phyloP scores from a whole-genome alignment of 2,888 invertebrate genomes.

The Hermaeophaga mercurialis region DNA sequence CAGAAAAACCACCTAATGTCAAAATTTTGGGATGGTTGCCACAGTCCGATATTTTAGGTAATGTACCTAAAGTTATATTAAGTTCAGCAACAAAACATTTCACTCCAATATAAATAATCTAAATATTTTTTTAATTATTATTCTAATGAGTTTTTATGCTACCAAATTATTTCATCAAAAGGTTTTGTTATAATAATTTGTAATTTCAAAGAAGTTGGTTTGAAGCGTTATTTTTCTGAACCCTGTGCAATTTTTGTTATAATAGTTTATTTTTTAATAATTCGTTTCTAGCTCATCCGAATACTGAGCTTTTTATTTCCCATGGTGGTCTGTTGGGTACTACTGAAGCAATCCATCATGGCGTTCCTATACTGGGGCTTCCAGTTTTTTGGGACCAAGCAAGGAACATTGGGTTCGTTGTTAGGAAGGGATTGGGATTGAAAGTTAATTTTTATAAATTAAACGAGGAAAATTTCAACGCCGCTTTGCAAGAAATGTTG shows the following conservation, averaged over 20 bases:
- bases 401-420: conserved; percentile 8
- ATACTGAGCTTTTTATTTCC: conserved; percentile 22
- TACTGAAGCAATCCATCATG: conserved; percentile 18
- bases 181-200: no score
- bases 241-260: not conserved
- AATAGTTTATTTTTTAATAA: not conserved
- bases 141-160: not conserved
- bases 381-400: conserved; percentile 21
- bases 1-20: conserved; percentile 53
- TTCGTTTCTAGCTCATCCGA: conserved; percentile 21
- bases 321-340: conserved; percentile 22
- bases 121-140: not conserved
- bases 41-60: conserved; percentile 48
- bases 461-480: conserved; percentile 1
- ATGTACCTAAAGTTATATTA: not conserved
- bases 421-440: conserved; percentile 13
- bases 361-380: conserved; percentile 21
- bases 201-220: not conserved
- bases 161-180: not conserved
- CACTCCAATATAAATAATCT: not conserved
- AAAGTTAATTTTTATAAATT: conserved; percentile 11
- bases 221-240: not conserved
- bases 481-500: conserved; percentile 18
- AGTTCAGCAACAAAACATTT: no score
- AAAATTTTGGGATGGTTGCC: conserved; percentile 50